Conservation (phyloP, 2,888 invertebrate species). For the Cynaeus angustus region DNA sequence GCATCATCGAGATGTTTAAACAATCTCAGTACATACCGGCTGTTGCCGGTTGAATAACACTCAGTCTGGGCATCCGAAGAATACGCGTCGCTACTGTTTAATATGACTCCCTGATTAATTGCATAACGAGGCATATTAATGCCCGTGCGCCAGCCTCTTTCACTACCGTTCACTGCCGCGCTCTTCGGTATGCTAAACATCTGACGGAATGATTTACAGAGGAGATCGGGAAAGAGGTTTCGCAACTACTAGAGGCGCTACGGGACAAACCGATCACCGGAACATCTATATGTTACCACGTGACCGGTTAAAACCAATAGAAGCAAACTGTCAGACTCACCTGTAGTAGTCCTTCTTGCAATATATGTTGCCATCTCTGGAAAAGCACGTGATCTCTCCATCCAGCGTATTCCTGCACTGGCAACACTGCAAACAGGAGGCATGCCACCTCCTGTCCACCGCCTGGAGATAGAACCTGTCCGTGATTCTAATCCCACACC, state of each 20-base stretch:
- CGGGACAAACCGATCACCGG: not conserved
- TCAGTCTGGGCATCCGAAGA: slow-evolving; percentile 58
- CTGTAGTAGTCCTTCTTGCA: slow-evolving; percentile 98
- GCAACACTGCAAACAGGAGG: slow-evolving; percentile 91
- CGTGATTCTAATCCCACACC: slow-evolving; percentile 89
- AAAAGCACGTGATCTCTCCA: slow-evolving; percentile 93
- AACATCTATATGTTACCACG: too few relatives aligned
- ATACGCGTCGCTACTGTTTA: slow-evolving; percentile 66
- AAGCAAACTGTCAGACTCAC: too few relatives aligned
- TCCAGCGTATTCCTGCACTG: slow-evolving; percentile 93
- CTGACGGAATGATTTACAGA: slow-evolving; percentile 46
- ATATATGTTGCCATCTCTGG: slow-evolving; percentile 93
- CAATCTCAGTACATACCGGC: slow-evolving; percentile 58
- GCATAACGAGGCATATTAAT: slow-evolving; percentile 63
- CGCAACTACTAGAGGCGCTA: slow-evolving; percentile 13
- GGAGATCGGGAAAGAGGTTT: not conserved
- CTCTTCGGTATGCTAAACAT: slow-evolving; percentile 57
- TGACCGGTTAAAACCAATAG: slow-evolving; percentile 55
- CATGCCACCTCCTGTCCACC: slow-evolving; percentile 95
- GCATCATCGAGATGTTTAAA: slow-evolving; percentile 53
- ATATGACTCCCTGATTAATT: slow-evolving; percentile 66
- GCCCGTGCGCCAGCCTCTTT: slow-evolving; percentile 57
- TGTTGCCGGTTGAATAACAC: slow-evolving; percentile 55
- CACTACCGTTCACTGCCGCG: slow-evolving; percentile 57
- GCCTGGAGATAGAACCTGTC: slow-evolving; percentile 95